Evolutionary conservation across 2,888 invertebrate genomes (phyloP).

Genomic region (Caenorhabditis parvicauda): DNA sequence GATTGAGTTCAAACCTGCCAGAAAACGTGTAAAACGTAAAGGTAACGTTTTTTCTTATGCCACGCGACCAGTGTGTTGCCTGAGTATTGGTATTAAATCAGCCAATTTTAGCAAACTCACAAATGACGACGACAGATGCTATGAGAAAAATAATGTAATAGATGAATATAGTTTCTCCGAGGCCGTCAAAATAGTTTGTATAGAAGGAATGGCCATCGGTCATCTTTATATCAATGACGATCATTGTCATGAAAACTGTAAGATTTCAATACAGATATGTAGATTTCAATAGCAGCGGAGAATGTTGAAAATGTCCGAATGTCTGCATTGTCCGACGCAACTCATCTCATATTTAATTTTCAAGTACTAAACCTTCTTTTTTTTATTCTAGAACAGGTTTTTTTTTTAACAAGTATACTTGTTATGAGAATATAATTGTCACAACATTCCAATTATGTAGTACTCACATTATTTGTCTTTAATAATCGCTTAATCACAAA

Average conservation of each 20-base stretch:
- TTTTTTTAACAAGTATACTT: too few species aligned
- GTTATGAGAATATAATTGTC: too few species aligned
- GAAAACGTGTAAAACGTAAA: conserved; percentile 27
- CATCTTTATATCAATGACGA: conserved; percentile 33
- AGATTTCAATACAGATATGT: conserved; percentile 1
- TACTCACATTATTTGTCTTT: too few species aligned
- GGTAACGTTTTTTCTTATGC: conserved; percentile 14
- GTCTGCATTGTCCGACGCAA: too few species aligned
- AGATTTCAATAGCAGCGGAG: not conserved
- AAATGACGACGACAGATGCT: conserved; percentile 17
- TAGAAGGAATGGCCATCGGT: conserved; percentile 37
- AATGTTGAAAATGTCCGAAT: too few species aligned
- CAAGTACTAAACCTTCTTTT: not conserved
- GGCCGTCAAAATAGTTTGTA: conserved; percentile 31
- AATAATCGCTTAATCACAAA: too few species aligned
- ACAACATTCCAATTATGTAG: too few species aligned
- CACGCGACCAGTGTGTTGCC: conserved; percentile 22
- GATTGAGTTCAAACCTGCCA: conserved; percentile 23
- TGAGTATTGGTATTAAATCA: conserved; percentile 5
- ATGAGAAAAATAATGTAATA: conserved; percentile 11
- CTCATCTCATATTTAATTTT: too few species aligned
- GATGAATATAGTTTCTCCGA: conserved; percentile 18
- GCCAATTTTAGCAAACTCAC: conserved; percentile 7
- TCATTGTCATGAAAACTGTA: conserved; percentile 22
- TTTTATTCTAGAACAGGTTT: too few species aligned